A percentile compares a stretch with the other conserved stretches of the same genome.
Conservation (phyloP, 2,888 invertebrate species). For the Thereva nobilitata region DNA sequence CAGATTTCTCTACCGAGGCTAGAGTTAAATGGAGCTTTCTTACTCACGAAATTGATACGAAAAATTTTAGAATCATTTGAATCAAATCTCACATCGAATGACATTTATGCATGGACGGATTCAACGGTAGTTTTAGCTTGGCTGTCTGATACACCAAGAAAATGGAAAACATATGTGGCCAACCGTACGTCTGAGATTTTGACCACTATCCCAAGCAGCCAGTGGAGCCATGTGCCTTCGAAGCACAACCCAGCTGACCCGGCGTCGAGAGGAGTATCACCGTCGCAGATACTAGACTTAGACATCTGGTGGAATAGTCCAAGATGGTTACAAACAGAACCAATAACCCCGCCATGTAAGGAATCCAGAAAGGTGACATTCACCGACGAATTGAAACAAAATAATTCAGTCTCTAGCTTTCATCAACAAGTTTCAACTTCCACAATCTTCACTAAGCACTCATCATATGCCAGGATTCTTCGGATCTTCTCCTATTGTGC, state of each 20-base stretch:
- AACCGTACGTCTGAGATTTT: conserved; percentile 40
- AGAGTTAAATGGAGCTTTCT: not conserved
- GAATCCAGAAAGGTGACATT: not conserved
- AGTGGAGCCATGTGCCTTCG: conserved; percentile 40
- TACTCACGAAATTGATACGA: not conserved
- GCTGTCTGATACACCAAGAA: conserved; percentile 40
- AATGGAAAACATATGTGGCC: conserved; percentile 33
- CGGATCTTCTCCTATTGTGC: not conserved
- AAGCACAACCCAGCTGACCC: conserved; percentile 40
- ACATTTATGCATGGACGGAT: conserved; percentile 11
- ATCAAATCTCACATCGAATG: no score
- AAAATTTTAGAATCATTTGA: not conserved
- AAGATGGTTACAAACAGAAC: conserved; percentile 18
- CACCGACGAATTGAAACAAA: no score
- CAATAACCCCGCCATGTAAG: not conserved
- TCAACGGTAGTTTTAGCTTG: no score
- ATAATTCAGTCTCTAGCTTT: no score
- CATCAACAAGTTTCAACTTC: not conserved
- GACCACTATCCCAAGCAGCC: conserved; percentile 6
- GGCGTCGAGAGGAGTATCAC: conserved; percentile 41
- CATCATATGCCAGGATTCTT: not conserved
- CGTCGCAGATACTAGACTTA: conserved; percentile 24
- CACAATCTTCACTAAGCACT: not conserved
- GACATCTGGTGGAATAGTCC: conserved; percentile 44
- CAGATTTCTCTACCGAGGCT: conserved; percentile 10